Conservation (phyloP, 2,888 invertebrate species). For the Habroteleia sp. region DNA sequence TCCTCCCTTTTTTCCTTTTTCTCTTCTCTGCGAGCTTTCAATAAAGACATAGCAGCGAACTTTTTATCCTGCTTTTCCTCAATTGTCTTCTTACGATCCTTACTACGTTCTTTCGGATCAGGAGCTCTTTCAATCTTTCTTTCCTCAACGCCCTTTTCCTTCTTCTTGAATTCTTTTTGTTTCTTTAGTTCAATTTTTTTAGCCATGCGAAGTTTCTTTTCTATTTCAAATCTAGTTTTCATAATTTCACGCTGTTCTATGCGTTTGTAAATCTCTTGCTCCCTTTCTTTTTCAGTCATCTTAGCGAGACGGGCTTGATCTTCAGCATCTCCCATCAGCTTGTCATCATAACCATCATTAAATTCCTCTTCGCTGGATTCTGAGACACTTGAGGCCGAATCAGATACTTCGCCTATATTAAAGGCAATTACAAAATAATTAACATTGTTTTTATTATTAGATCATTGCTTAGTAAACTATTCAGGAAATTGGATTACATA, state of each 20-base stretch:
- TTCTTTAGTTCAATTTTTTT: constrained; percentile 88
- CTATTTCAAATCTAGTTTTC: constrained; percentile 97
- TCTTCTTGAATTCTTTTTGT: constrained; percentile 81
- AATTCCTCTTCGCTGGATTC: constrained; percentile 92
- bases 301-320: constrained; percentile 94
- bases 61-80: constrained; percentile 94
- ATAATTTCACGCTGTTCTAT: constrained; percentile 96
- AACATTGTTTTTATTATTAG: no score
- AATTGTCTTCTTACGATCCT: constrained; percentile 94
- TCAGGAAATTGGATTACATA: no score
- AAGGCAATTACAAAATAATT: no score
- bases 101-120: constrained; percentile 90
- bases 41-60: constrained; percentile 94
- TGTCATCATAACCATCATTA: constrained; percentile 97
- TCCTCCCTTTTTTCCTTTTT: constrained; percentile 87
- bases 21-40: constrained; percentile 95
- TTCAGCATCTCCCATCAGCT: constrained; percentile 98
- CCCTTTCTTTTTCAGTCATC: constrained; percentile 98
- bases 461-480: no score
- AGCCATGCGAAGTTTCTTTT: constrained; percentile 93
- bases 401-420: constrained; percentile 89
- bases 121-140: constrained; percentile 82
- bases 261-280: constrained; percentile 97
- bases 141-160: constrained; percentile 81
- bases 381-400: constrained; percentile 84